Evolutionary conservation across 1,140 invertebrate species (phyloP), one percentile per base, ranked within the genome.

Genomic region (Centruroides vittatus): DNA sequence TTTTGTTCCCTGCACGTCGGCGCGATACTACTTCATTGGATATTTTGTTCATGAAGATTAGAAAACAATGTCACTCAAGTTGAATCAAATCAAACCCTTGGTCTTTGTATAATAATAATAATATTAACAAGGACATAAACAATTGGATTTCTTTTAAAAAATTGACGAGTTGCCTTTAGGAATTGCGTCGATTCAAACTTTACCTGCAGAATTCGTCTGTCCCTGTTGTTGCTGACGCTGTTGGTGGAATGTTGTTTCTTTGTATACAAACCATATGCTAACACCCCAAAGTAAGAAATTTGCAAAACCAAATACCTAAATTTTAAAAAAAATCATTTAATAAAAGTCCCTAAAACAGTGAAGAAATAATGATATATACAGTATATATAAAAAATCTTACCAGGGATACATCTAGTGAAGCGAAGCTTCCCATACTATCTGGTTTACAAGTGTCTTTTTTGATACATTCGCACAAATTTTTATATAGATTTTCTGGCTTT

Each of bases 201-300:
- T 41, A 2, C 23, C 23, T 41, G 41, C 41, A 6, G 41, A 41
- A 41, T 41, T 41, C 8, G 41, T 41, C 41, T 41, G 58, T 12
- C n/a, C 57, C 10, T 11, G 47, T 35, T 11, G 55, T 3, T 35
- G 36, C 47, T 64, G 63, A 48, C 13, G 60, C 41, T 60, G 63
- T 36, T 59, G 58, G 50, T 69, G 67, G 41, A 68, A 67, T 11
- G 50, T 55, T 9, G 84, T 86, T 69, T 86, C 84, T 72, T 86
- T 86, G 73, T 81, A 86, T 41, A 86, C 70, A 71, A 86, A 86
- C 84, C 84, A 86, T 51, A 85, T 68, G 71, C 83, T 82, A 41
- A 78, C 76, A 35, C 73, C 76, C 83, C 84, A 86, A 10, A 86
- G 72, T 65, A 82, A 74, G 70, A 84, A 80, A 70, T 84, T 85